phyloP scores from a whole-genome alignment of 2,888 invertebrate species.

The Rhimphoctona megacephalus region DNA sequence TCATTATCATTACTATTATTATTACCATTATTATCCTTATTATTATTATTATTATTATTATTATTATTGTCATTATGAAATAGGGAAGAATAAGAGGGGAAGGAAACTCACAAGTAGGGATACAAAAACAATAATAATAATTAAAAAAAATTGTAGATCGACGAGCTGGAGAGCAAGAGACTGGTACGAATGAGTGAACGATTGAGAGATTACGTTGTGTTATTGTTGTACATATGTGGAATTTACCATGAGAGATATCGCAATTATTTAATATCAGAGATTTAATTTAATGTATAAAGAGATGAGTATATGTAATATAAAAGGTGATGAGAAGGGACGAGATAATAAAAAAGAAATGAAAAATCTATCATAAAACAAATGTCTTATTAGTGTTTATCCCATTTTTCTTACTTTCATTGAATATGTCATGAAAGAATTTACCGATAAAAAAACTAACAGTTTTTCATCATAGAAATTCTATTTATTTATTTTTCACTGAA shows the following conservation, averaged over 20 bases:
- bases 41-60: not conserved
- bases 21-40: too few species aligned
- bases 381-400: not conserved
- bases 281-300: conserved; percentile 82
- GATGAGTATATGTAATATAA: conserved; percentile 75
- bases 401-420: not conserved
- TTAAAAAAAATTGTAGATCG: conserved; percentile 7
- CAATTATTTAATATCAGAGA: conserved; percentile 82
- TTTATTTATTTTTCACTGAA: too few species aligned
- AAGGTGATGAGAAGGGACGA: conserved; percentile 73
- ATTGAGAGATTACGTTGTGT: conserved; percentile 63
- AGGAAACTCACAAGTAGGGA: conserved; percentile 24
- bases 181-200: conserved; percentile 67
- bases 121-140: conserved; percentile 4
- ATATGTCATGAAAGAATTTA: not conserved
- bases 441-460: not conserved
- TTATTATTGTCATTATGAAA: conserved; percentile 21
- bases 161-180: conserved; percentile 66
- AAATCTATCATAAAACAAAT: conserved; percentile 30
- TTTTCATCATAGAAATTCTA: too few species aligned
- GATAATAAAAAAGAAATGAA: conserved; percentile 73
- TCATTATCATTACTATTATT: conserved; percentile 43
- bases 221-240: conserved; percentile 65
- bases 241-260: conserved; percentile 76
- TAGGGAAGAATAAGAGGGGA: not conserved